Base-by-base conservation (phyloP, 1,140 invertebrate species). In the Zaprionus davidi region DNA sequence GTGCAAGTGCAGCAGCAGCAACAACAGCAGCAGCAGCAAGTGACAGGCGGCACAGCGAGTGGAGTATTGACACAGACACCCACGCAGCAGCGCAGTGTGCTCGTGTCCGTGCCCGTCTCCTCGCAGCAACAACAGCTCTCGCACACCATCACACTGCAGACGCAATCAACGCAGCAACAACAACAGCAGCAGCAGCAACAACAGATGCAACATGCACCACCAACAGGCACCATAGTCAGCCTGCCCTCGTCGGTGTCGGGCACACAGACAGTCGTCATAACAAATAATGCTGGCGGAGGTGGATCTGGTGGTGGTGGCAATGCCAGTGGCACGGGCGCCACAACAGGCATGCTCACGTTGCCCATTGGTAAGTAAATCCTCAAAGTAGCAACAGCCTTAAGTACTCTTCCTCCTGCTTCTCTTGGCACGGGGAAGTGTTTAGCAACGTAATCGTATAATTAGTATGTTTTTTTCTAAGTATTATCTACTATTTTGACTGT, bases 251-350 rank as follows among this genome's bases (percentile, higher is more conserved):
- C 88, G 6, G 79, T 79, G 15, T 76, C 84, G 20, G 93, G 94
- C 53, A 94, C 94, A 36, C 94, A 94, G 26, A 95, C 95, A 22
- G 95, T 95, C 20, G 95, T 96, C 31, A 94, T 95, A 41, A 90
- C 82, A 7, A 83, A 79, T 49, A 92, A 82, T 46, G 77, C 79
- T 4, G 53, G 86, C 59, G 66, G 71, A n/a, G 78, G 75, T 6
- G 57, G 44, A 26, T 51, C n/a, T 0, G 77, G 62, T 26, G 46
- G 56, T 36, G 69, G 55, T 13, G 36, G 53, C 20, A 73, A 59
- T 31, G 72, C 66, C 15, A 80, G 73, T 22, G 83, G 82, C 41
- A 36, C 83, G 12, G 79, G 76, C n/a, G 67, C 77, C 24, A 90
- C 85, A 34, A 90, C 86, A 3, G 93, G 94, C 2, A 93, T 94